Conservation (phyloP, 2,113 vertebrate genomes). For the Colistium nudipinnis region DNA sequence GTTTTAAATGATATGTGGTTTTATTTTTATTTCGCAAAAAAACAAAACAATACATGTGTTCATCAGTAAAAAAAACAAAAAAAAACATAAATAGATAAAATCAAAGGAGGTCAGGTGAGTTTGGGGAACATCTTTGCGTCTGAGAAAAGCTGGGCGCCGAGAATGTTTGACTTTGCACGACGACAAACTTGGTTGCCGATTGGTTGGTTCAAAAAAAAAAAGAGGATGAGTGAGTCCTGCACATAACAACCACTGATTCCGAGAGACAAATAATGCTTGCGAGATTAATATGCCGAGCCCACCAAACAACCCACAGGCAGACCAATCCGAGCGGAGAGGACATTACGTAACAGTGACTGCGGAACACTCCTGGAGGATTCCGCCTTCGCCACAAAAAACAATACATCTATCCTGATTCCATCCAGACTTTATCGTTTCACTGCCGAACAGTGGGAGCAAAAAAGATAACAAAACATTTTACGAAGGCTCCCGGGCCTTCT, state of each 20-base stretch:
- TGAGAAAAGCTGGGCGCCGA: not conserved
- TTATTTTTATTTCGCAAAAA: too few relatives aligned
- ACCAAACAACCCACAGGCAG: constrained; percentile 55
- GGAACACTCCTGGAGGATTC: constrained; percentile 50
- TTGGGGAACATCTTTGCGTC: not conserved
- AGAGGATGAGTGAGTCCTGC: constrained; percentile 43
- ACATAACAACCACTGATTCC: constrained; percentile 51
- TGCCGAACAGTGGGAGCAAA: constrained; percentile 14
- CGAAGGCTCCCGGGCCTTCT: constrained; percentile 20
- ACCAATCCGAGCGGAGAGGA: constrained; percentile 59
- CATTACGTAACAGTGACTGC: constrained; percentile 72
- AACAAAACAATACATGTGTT: too few relatives aligned
- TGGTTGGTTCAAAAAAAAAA: constrained; percentile 34
- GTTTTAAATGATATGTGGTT: too few relatives aligned
- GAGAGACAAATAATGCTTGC: constrained; percentile 64
- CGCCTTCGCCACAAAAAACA: constrained; percentile 51
- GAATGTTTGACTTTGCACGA: not conserved
- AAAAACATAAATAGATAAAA: too few relatives aligned
- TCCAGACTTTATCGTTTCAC: constrained; percentile 34
- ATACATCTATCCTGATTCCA: constrained; percentile 27
- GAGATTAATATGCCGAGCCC: constrained; percentile 69
- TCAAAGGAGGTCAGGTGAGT: constrained; percentile 5
- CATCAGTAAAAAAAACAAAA: too few relatives aligned
- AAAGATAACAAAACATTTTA: constrained; percentile 47
- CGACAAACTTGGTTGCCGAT: constrained; percentile 27